Conservation (phyloP, 2,797 vertebrate genomes). For the Miichthys miiuy region DNA sequence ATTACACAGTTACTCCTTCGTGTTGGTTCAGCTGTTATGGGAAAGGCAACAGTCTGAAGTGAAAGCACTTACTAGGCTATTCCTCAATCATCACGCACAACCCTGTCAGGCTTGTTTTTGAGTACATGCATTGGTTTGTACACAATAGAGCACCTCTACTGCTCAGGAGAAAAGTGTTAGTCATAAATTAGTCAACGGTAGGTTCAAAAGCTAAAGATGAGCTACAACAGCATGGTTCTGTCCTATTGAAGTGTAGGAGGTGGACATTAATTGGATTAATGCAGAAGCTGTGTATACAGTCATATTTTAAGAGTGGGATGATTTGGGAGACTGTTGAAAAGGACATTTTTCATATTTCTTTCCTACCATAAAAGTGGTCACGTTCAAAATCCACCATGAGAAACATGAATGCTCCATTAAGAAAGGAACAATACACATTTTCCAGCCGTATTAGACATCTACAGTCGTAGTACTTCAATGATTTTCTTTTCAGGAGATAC, state of each 20-base stretch:
- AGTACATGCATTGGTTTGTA: neutral
- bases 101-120: neutral
- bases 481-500: neutral
- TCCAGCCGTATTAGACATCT: neutral
- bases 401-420: neutral
- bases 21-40: constrained; percentile 30
- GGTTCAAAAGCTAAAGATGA: neutral
- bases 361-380: neutral
- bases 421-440: neutral
- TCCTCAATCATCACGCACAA: neutral
- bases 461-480: neutral
- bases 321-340: neutral
- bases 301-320: neutral
- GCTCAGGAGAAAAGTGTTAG: neutral
- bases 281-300: neutral
- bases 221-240: neutral
- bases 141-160: neutral
- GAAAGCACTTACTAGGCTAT: too few species aligned
- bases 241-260: constrained; percentile 1
- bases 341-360: neutral
- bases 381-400: neutral
- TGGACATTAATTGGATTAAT: neutral
- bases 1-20: constrained; percentile 28
- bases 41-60: constrained; percentile 12
- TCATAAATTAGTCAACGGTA: too few species aligned